phyloP scores from a whole-genome alignment of 2,113 vertebrate species.

The Rhabdomys dilectus region DNA sequence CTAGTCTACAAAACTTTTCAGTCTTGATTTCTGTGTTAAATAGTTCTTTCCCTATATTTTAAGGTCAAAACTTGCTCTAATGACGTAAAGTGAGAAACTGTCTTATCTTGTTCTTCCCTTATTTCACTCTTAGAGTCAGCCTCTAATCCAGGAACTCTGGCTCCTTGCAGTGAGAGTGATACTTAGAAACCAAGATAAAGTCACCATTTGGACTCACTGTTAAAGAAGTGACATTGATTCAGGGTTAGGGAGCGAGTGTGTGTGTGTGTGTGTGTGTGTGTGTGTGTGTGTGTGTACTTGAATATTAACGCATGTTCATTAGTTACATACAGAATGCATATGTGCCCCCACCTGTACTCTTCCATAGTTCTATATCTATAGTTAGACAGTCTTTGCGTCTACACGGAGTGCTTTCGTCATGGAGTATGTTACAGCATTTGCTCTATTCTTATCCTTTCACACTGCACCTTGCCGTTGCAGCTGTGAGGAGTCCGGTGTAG shows the following conservation, averaged over 20 bases:
- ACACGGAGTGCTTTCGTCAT: not conserved
- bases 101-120: not conserved
- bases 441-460: not conserved
- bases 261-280: not conserved
- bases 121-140: not conserved
- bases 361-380: not conserved
- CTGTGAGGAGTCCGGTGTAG: not conserved
- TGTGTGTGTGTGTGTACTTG: not conserved
- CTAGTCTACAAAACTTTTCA: not conserved
- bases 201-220: not conserved
- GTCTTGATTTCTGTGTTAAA: not conserved
- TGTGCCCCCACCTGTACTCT: not conserved
- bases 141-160: not conserved
- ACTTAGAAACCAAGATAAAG: conserved; percentile 48
- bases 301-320: not conserved
- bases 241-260: not conserved
- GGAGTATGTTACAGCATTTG: not conserved
- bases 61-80: not conserved
- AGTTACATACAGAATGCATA: not conserved
- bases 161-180: not conserved
- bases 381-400: not conserved
- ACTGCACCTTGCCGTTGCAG: conserved; percentile 5
- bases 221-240: not conserved
- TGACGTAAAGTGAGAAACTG: not conserved
- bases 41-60: not conserved